Conservation (phyloP, 2,888 invertebrate species). For the Lochmaea capreae region DNA sequence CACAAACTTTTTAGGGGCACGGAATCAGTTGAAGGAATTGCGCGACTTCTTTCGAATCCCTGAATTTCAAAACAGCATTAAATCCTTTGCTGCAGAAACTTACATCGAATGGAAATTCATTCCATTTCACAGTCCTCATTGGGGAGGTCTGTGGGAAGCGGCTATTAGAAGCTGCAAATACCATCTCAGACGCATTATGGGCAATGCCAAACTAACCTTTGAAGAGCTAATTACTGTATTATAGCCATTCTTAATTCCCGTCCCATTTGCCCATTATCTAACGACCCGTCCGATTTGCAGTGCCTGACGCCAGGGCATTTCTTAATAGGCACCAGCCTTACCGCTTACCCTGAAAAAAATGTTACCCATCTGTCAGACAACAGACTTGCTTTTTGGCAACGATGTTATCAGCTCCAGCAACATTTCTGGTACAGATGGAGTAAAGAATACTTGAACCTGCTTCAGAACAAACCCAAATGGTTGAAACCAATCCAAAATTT, state of each 20-base stretch:
- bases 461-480: conserved; percentile 13
- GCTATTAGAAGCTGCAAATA: neutral
- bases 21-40: too few relatives aligned
- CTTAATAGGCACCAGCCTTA: neutral
- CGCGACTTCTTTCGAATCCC: too few relatives aligned
- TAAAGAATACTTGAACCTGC: conserved; percentile 4
- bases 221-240: neutral
- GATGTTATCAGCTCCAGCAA: neutral
- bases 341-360: neutral
- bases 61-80: too few relatives aligned
- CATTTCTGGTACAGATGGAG: conserved; percentile 12
- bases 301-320: neutral
- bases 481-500: neutral
- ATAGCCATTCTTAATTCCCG: neutral
- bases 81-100: too few relatives aligned
- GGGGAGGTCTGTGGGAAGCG: neutral
- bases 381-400: neutral
- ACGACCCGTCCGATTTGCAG: neutral
- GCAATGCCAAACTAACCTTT: neutral
- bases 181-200: neutral
- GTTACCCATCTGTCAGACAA: neutral
- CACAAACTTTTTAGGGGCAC: too few relatives aligned
- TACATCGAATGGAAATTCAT: neutral
- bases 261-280: neutral
- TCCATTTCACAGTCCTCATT: neutral